Conservation (phyloP, 2,888 invertebrate genomes). For the Phaonia tiefii region DNA sequence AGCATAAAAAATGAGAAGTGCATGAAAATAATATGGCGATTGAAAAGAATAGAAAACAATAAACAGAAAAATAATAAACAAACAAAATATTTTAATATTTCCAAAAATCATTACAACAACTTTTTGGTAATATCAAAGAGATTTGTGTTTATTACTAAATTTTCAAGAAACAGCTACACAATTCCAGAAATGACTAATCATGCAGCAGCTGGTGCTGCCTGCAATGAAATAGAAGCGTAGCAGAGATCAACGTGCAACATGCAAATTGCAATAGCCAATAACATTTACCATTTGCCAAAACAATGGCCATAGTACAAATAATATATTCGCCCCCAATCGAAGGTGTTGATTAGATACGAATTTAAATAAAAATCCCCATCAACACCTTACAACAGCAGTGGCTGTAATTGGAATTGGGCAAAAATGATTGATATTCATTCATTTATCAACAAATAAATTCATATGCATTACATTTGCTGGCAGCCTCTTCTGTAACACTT, state of each 20-base stretch:
- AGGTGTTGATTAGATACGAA: constrained; percentile 54
- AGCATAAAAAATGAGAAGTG: constrained; percentile 2
- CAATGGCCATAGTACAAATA: constrained; percentile 22
- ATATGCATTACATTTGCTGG: not conserved
- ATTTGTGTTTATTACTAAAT: constrained; percentile 36
- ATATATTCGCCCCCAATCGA: not conserved
- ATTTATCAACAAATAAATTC: constrained; percentile 32
- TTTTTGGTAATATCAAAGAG: constrained; percentile 5
- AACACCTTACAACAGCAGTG: not conserved
- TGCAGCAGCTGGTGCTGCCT: not conserved
- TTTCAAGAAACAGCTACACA: constrained; percentile 10
- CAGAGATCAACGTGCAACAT: too few species aligned
- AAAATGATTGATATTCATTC: constrained; percentile 48
- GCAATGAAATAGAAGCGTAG: too few species aligned
- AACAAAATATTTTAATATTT: too few species aligned
- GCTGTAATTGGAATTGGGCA: not conserved
- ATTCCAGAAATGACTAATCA: constrained; percentile 20
- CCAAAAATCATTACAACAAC: not conserved
- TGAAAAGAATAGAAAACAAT: constrained; percentile 7
- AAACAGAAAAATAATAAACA: not conserved
- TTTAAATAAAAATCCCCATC: constrained; percentile 29
- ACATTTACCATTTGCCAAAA: constrained; percentile 65
- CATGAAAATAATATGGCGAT: constrained; percentile 55
- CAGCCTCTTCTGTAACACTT: constrained; percentile 23
- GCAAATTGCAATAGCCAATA: not conserved